Evolutionary conservation across 2,113 vertebrate genomes (phyloP).

Genomic region (Anarrhichthys ocellatus): DNA sequence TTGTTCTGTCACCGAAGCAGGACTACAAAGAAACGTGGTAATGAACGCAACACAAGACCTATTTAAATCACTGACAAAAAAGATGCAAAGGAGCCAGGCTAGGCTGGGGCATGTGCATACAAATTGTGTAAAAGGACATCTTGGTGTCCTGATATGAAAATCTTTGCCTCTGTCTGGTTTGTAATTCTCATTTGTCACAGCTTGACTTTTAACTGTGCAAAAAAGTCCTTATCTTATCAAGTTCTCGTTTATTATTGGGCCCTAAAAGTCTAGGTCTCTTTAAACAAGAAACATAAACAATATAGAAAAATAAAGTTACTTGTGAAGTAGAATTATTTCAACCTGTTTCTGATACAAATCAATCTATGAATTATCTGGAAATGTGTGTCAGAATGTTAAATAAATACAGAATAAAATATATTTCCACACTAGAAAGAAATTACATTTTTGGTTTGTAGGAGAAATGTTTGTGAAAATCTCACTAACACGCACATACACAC

Average conservation of each 20-base stretch:
- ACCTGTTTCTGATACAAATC: neutral
- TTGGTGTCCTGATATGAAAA: neutral
- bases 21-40: too few species aligned
- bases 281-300: too few species aligned
- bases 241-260: neutral
- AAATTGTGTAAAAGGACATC: neutral
- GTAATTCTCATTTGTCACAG: neutral
- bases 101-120: too few species aligned
- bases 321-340: neutral
- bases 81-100: too few species aligned
- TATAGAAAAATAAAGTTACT: too few species aligned
- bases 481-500: neutral
- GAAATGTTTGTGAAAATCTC: neutral
- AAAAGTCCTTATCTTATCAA: neutral
- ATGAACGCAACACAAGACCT: neutral
- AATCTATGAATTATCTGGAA: neutral
- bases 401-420: neutral
- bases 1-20: neutral
- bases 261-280: too few species aligned
- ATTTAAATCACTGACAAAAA: neutral
- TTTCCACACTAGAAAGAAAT: neutral
- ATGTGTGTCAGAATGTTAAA: neutral
- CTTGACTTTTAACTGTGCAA: neutral
- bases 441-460: neutral
- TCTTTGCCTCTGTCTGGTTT: neutral